A percentile compares a stretch with the other conserved stretches of the same genome.
Evolutionary conservation across 2,113 vertebrate species (phyloP).

Genomic region (Bubo bubo): DNA sequence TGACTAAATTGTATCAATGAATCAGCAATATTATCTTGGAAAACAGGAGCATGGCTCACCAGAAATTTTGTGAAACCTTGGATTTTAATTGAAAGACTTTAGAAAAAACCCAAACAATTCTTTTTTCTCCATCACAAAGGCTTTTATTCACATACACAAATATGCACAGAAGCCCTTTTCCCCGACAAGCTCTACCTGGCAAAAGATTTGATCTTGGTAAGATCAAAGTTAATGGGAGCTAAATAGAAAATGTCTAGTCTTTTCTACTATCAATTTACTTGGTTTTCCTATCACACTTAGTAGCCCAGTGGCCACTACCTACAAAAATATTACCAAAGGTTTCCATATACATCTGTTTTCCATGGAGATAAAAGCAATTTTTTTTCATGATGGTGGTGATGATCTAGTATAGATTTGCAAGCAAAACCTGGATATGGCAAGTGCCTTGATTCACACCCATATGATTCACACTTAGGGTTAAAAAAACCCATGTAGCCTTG

Average conservation of each 20-base stretch:
- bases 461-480: not conserved
- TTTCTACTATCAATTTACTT: not conserved
- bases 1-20: not conserved
- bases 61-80: not conserved
- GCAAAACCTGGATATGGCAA: not conserved
- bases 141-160: not conserved
- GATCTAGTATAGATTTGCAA: not conserved
- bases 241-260: not conserved
- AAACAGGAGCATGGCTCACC: not conserved
- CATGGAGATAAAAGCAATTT: not conserved
- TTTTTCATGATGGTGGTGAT: not conserved
- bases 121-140: not conserved
- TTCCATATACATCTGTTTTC: not conserved
- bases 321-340: not conserved
- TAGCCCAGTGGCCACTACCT: not conserved
- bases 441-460: not conserved
- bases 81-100: not conserved
- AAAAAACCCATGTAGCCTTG: not conserved
- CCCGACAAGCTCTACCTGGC: not conserved
- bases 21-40: not conserved
- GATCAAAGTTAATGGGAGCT: not conserved
- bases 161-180: not conserved
- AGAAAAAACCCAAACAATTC: not conserved
- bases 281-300: not conserved
- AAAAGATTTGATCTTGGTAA: not conserved